These are phyloP conservation scores for Anoplopoma fimbria DNA, from an alignment of 2,113 vertebrate genomes.

Conservation along the genomic window DNA sequence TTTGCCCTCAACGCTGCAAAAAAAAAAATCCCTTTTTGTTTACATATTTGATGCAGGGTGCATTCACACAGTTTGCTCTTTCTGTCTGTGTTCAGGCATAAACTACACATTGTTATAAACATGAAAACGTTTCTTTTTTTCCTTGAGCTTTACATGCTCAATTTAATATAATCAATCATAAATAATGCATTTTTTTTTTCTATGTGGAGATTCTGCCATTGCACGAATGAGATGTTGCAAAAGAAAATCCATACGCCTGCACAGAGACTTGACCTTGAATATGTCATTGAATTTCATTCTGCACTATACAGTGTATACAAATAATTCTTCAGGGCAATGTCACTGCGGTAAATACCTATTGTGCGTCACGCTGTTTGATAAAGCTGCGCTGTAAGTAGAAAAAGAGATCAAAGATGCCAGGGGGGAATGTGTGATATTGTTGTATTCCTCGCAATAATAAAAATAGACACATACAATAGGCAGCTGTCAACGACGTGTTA, in stretches of 20 bases:
- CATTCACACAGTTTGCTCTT: slow-evolving; percentile 1
- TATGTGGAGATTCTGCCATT: neutral
- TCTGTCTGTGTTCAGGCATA: slow-evolving; percentile 35
- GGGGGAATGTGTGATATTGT: neutral
- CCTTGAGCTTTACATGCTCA: neutral
- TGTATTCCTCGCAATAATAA: neutral
- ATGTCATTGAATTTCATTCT: neutral
- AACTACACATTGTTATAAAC: slow-evolving; percentile 11
- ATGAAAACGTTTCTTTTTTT: neutral
- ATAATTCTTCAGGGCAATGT: neutral
- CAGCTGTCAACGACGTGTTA: neutral
- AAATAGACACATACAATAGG: neutral
- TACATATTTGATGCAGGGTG: neutral
- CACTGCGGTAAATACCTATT: neutral
- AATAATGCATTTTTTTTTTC: neutral
- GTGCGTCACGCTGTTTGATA: slow-evolving; percentile 8
- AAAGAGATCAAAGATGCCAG: neutral
- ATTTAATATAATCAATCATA: slow-evolving; percentile 5
- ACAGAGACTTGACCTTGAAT: slow-evolving; percentile 5
- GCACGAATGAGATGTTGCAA: neutral
- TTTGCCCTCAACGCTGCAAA: neutral
- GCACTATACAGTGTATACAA: neutral
- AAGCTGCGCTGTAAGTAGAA: neutral
- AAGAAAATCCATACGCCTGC: neutral
- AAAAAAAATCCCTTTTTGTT: neutral